Conservation (phyloP, 2,113 vertebrate genomes). For the Neofelis nebulosa region DNA sequence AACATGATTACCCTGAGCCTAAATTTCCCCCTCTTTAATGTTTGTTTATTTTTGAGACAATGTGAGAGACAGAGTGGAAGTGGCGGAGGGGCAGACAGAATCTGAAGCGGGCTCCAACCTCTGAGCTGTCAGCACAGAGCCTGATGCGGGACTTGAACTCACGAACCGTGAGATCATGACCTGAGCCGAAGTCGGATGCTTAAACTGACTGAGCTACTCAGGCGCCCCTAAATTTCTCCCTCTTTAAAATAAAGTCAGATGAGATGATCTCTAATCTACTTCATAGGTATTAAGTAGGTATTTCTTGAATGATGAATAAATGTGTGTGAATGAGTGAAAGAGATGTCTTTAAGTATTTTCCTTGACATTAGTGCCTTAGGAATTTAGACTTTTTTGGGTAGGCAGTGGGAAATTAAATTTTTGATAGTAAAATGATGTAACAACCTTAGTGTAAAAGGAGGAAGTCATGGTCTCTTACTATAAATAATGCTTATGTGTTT, state of each 20-base stretch:
- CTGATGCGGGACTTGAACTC: no score
- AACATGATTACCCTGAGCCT: neutral
- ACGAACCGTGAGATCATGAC: no score
- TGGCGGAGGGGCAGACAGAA: no score
- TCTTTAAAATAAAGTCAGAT: neutral
- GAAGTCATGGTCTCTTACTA: neutral
- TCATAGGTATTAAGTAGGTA: neutral
- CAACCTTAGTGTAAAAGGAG: neutral
- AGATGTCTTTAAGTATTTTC: constrained; percentile 29
- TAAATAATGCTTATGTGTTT: neutral
- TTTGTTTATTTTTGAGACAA: no score
- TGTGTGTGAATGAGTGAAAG: neutral
- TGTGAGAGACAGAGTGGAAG: no score
- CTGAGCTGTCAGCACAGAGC: no score
- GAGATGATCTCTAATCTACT: neutral
- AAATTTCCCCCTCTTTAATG: constrained; percentile 3
- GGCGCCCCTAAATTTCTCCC: no score
- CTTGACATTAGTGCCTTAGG: neutral
- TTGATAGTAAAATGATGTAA: constrained; percentile 2
- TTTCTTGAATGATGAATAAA: neutral
- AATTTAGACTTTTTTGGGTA: neutral
- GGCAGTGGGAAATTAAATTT: neutral
- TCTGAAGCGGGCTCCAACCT: no score
- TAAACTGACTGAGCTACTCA: no score
- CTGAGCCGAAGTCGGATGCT: no score